Evolutionary conservation across 2,113 vertebrate species (phyloP).

Genomic region (Alligator mississippiensis): DNA sequence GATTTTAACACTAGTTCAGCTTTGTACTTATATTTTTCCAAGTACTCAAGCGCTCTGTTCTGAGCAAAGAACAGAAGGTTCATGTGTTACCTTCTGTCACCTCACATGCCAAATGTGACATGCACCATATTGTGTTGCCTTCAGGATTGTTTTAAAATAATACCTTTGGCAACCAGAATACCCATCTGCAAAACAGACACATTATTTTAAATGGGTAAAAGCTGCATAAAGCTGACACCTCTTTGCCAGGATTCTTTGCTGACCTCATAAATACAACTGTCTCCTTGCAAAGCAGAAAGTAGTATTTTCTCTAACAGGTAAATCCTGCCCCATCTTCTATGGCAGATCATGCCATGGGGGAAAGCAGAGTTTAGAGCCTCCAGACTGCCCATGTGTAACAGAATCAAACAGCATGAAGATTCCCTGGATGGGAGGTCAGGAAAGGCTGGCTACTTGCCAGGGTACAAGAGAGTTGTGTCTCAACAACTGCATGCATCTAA

Average conservation of each 20-base stretch:
- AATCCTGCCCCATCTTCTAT: background rate
- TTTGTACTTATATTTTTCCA: background rate
- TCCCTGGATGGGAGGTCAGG: slow-evolving; percentile 58
- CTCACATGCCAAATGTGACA: background rate
- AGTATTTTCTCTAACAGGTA: background rate
- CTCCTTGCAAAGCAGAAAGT: fast-evolving
- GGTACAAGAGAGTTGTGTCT: slow-evolving; percentile 31
- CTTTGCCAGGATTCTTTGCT: background rate
- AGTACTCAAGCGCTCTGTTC: background rate
- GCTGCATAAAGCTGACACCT: background rate
- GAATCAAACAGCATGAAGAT: slow-evolving; percentile 57
- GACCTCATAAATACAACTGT: background rate
- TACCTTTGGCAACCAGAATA: background rate
- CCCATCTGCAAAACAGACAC: background rate
- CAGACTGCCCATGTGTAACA: background rate
- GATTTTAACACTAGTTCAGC: background rate
- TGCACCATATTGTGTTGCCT: background rate
- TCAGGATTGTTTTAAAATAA: background rate
- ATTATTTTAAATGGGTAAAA: background rate
- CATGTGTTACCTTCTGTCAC: background rate
- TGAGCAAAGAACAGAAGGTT: background rate
- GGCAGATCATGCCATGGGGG: slow-evolving; percentile 47
- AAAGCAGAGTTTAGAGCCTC: slow-evolving; percentile 45
- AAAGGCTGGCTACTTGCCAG: slow-evolving; percentile 2
- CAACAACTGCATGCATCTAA: slow-evolving; percentile 8